These are phyloP conservation scores for Periplaneta americana DNA, from an alignment of 1,140 invertebrate genomes.

Conservation along the genomic window DNA sequence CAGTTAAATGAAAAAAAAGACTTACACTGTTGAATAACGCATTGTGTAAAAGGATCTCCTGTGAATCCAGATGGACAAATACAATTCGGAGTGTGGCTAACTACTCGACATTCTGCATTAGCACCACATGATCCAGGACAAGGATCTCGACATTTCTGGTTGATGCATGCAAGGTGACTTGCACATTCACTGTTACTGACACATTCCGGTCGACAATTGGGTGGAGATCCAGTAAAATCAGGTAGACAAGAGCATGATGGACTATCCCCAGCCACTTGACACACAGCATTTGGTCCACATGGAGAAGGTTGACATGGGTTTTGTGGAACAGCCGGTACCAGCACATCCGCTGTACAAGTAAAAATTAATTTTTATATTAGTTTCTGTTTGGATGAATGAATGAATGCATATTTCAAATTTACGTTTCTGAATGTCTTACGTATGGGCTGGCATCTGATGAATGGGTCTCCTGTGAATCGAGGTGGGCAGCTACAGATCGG, in stretches of 20 bases:
- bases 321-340: conserved; percentile 10
- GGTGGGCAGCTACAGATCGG: conserved; percentile 43
- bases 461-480: conserved; percentile 47
- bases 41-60: conserved; percentile 60
- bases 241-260: conserved; percentile 43
- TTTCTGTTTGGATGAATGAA: neutral
- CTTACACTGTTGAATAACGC: conserved; percentile 27
- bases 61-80: conserved; percentile 54
- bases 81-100: conserved; percentile 59
- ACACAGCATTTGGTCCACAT: conserved; percentile 45
- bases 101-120: conserved; percentile 57
- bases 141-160: conserved; percentile 41
- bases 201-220: conserved; percentile 43
- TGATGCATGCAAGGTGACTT: conserved; percentile 37
- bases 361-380: neutral
- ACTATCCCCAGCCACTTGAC: conserved; percentile 35
- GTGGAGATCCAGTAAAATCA: conserved; percentile 48
- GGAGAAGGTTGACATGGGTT: conserved; percentile 40
- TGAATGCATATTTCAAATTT: neutral
- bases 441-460: conserved; percentile 33
- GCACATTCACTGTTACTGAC: conserved; percentile 43
- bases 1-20: too few relatives aligned
- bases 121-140: conserved; percentile 48
- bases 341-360: neutral
- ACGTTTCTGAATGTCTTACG: conserved; percentile 18